Evolutionary conservation across 2,113 vertebrate species (phyloP).

Genomic region (Apus apus): DNA sequence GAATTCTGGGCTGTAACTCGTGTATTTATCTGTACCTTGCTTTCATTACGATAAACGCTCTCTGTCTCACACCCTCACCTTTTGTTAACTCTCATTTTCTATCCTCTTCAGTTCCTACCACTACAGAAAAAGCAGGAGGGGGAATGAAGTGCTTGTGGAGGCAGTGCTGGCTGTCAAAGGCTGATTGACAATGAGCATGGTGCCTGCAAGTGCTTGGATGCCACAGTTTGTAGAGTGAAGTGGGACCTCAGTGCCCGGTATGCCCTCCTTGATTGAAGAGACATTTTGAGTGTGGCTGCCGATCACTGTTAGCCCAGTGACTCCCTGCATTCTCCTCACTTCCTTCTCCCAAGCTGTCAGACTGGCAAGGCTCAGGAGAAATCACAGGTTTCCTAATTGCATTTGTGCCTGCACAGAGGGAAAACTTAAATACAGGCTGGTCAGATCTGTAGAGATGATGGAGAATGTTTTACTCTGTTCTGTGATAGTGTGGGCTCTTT

Average conservation of each 20-base stretch:
- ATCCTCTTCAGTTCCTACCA: background rate
- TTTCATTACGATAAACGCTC: constrained; percentile 10
- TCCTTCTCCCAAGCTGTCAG: constrained; percentile 60
- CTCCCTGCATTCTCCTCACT: constrained; percentile 36
- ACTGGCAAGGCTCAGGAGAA: constrained; percentile 60
- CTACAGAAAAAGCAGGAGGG: background rate
- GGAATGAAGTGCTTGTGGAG: background rate
- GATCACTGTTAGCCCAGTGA: constrained; percentile 35
- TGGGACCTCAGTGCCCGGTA: background rate
- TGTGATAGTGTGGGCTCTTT: background rate
- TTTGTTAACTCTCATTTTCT: constrained; percentile 5
- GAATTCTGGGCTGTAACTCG: background rate
- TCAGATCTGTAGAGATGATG: background rate
- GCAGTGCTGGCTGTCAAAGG: constrained; percentile 36
- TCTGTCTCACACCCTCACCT: constrained; percentile 12
- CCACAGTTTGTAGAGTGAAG: constrained; percentile 1
- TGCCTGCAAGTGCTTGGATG: constrained; percentile 11
- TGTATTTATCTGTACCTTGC: constrained; percentile 16
- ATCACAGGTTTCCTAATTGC: constrained; percentile 68
- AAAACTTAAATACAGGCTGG: constrained; percentile 40
- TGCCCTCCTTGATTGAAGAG: constrained; percentile 48
- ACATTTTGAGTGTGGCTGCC: constrained; percentile 2
- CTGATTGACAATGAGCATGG: constrained; percentile 35
- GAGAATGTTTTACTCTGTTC: background rate
- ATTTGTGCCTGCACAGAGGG: constrained; percentile 35